phyloP scores from a whole-genome alignment of 2,888 invertebrate genomes.

The Diarsia brunnea region DNA sequence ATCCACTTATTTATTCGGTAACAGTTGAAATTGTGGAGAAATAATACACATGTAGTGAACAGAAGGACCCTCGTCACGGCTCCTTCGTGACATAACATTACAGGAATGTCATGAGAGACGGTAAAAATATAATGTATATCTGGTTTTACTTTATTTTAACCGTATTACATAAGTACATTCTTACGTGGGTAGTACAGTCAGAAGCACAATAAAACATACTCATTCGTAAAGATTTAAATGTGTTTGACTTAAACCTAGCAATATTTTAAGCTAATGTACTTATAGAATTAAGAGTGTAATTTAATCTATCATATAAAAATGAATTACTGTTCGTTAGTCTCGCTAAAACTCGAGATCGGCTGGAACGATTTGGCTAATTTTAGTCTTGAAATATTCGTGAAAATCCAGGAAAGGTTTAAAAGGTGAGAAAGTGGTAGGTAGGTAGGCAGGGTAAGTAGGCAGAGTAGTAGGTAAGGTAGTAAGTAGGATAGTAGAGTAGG shows the following conservation, averaged over 20 bases:
- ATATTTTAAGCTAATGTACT: background rate
- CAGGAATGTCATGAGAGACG: constrained; percentile 32
- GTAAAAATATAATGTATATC: constrained; percentile 47
- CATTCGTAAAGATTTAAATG: background rate
- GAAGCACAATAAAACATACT: background rate
- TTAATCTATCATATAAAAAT: no score
- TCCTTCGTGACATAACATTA: constrained; percentile 49
- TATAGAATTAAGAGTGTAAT: background rate
- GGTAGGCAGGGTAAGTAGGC: no score
- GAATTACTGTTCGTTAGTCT: no score
- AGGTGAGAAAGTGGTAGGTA: no score
- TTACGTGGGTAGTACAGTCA: background rate
- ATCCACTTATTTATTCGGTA: constrained; percentile 45
- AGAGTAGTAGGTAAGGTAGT: no score
- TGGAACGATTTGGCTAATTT: no score
- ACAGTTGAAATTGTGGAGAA: constrained; percentile 45
- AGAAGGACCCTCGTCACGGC: constrained; percentile 59
- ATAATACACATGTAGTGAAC: constrained; percentile 53
- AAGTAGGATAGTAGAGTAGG: no score
- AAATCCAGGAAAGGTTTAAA: no score
- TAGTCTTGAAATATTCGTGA: no score
- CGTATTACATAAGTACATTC: constrained; percentile 11
- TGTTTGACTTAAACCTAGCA: background rate
- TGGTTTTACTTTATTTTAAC: constrained; percentile 35
- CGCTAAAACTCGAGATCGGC: no score